Base-by-base conservation (phyloP, 2,797 vertebrate genomes). In the Semaprochilodus insignis region DNA sequence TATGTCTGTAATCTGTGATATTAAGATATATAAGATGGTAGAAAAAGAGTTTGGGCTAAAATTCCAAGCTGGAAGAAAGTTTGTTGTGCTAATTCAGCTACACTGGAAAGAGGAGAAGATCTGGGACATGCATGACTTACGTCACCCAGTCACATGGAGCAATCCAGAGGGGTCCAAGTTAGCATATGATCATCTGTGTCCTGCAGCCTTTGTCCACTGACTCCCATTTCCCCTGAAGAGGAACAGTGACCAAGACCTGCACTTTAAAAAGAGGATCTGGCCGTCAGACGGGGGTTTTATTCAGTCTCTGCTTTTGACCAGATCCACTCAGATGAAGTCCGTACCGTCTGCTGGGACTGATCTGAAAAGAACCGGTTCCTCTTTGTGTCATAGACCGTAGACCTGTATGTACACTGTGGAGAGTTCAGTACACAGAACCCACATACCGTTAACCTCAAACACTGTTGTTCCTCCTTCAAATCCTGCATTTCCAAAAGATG, bases 111-210 rank as follows among this genome's bases (percentile, higher is more conserved):
- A 16, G 52, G 52, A 74, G 52, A 74, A 52, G 48, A n/a, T 27
- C 19, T 59, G 19, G 34, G 31, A 6, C 54, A 57, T 16, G 21
- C 17, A 17, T 5, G 55, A 11, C 44, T 48, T 7, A 67, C 55
- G 72, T 59, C 72, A 74, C 34, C 21, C 72, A 59, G 23, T 74
- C 72, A 74, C 55, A 25, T 74, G 72, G 52, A 34, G 51, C 31
- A 23, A 10, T 16, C 31, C 31, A 59, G 31, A 57, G 51, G 13
- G 19, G 17, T 70, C 65, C n/a, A 70, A 13, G 44, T 13, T 44
- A 13, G 15, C 67, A 48, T 44, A 70, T 48, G 40, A 70, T 17
- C 67, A 70, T 23, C 36, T 13, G 21, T 70, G 40, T 23, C 67
- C 65, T 36, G 63, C 5, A 59, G 8, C 14, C 27, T 54, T 34